Evolutionary conservation across 1,140 invertebrate genomes (phyloP).

Genomic region (Apis dorsata): DNA sequence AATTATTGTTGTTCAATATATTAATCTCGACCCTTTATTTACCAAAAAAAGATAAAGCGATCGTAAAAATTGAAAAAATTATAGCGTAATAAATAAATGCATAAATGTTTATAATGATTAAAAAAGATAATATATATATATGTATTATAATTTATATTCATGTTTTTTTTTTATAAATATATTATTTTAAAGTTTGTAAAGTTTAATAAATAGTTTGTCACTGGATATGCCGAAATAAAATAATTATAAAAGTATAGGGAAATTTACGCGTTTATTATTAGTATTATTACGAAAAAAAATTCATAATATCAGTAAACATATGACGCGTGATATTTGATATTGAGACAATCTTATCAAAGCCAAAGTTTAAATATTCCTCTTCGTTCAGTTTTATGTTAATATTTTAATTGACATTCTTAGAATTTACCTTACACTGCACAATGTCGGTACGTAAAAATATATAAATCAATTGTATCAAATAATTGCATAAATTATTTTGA

Average conservation of each 20-base stretch:
- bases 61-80: not conserved
- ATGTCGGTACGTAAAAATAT: constrained; percentile 33
- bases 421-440: not conserved
- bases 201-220: too few relatives aligned
- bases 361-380: constrained; percentile 24
- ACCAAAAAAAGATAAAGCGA: not conserved
- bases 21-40: not conserved
- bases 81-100: too few relatives aligned
- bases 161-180: too few relatives aligned
- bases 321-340: constrained; percentile 9
- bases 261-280: not conserved
- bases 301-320: constrained; percentile 4
- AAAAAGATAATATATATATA: too few relatives aligned
- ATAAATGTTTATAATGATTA: too few relatives aligned
- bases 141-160: too few relatives aligned
- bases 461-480: not conserved
- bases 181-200: too few relatives aligned
- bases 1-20: not conserved
- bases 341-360: constrained; percentile 23
- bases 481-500: not conserved
- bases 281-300: not conserved
- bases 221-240: not conserved
- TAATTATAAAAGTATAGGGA: not conserved
- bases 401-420: not conserved
- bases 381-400: not conserved